A percentile compares a stretch with the other conserved stretches of the same genome.
Conservation (phyloP, 2,888 invertebrate genomes). For the Rhodophaea formosa region DNA sequence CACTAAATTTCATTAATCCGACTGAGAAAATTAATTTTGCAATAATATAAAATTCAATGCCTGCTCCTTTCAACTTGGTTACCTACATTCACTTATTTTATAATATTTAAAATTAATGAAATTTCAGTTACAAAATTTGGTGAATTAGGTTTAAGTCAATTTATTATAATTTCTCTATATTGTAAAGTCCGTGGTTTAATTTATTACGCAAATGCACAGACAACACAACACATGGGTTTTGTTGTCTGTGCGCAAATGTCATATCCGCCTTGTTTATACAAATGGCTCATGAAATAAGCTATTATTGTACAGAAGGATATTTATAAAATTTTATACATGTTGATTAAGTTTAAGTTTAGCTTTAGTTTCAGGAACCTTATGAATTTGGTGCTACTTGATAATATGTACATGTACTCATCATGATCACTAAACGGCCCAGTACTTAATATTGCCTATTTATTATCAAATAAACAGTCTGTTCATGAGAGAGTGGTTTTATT, state of each 20-base stretch:
- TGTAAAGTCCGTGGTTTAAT: too few relatives aligned
- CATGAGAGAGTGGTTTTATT: constrained; percentile 43
- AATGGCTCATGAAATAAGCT: constrained; percentile 11
- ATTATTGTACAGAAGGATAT: constrained; percentile 45
- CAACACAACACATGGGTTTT: too few relatives aligned
- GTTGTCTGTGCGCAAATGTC: too few relatives aligned
- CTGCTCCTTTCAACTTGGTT: too few relatives aligned
- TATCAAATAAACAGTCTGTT: constrained; percentile 64
- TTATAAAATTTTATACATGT: constrained; percentile 44
- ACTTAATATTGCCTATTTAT: constrained; percentile 66
- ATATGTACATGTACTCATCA: constrained; percentile 34
- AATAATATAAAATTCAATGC: not conserved
- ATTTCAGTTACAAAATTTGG: too few relatives aligned
- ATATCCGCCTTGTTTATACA: not conserved
- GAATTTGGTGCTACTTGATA: constrained; percentile 63
- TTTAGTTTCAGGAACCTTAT: constrained; percentile 44
- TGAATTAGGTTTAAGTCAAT: too few relatives aligned
- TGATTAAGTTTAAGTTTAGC: constrained; percentile 47
- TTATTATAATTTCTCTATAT: too few relatives aligned
- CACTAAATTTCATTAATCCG: too few relatives aligned
- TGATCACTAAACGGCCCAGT: constrained; percentile 45
- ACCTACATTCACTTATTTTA: too few relatives aligned
- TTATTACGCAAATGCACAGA: too few relatives aligned
- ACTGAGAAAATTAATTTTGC: not conserved
- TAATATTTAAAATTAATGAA: not conserved